A percentile compares a stretch with the other conserved stretches of the same genome.
These are phyloP conservation scores for Brienomyrus brachyistius DNA, from an alignment of 2,113 vertebrate species.

Conservation along the genomic window DNA sequence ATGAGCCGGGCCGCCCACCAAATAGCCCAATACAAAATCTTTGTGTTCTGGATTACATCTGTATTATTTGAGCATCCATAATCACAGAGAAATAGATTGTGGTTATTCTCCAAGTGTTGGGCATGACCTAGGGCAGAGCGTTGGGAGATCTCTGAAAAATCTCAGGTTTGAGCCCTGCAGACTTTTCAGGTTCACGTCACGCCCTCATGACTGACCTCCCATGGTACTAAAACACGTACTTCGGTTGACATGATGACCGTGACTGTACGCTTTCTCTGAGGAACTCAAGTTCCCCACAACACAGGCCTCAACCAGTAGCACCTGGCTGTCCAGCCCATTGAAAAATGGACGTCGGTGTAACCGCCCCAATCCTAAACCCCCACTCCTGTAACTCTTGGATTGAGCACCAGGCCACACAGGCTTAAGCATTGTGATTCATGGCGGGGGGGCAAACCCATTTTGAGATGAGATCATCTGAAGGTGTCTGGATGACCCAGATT, in stretches of 20 bases:
- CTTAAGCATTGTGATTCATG: neutral
- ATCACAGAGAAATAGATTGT: neutral
- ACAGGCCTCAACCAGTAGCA: neutral
- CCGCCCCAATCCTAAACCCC: neutral
- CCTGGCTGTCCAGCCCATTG: neutral
- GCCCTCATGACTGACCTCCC: neutral
- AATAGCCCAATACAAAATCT: neutral
- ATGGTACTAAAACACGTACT: neutral
- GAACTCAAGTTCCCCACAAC: neutral
- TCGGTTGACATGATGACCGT: neutral
- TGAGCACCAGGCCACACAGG: neutral
- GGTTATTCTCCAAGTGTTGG: neutral
- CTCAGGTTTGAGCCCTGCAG: neutral
- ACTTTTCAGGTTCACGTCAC: neutral
- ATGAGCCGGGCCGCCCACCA: neutral
- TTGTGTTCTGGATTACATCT: neutral
- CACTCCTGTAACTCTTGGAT: neutral
- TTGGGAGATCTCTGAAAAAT: neutral
- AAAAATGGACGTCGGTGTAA: neutral
- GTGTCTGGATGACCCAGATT: slow-evolving; percentile 12
- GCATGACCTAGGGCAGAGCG: neutral
- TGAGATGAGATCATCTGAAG: neutral
- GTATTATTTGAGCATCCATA: neutral
- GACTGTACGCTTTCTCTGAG: neutral
- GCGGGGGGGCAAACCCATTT: neutral